Evolutionary conservation across 2,888 invertebrate genomes (phyloP).

Genomic region (Ligdia adustata): DNA sequence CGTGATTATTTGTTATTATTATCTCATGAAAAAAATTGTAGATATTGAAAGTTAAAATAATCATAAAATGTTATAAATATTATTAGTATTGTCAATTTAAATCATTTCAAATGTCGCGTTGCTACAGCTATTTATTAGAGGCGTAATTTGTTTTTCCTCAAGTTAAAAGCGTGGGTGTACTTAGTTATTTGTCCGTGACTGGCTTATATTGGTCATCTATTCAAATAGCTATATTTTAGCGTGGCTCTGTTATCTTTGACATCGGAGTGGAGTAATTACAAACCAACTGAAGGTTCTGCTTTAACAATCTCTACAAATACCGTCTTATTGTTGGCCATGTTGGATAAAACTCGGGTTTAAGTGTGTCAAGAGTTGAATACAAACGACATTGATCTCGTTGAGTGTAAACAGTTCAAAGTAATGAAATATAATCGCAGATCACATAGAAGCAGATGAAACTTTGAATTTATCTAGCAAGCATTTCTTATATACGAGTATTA

Average conservation of each 20-base stretch:
- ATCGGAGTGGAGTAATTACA: conserved; percentile 15
- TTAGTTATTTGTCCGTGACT: conserved; percentile 9
- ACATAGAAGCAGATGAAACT: too few species aligned
- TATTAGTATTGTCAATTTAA: too few species aligned
- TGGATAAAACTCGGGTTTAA: conserved; percentile 6
- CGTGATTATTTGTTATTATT: too few species aligned
- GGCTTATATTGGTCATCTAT: conserved; percentile 7
- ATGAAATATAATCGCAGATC: too few species aligned
- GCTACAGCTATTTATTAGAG: too few species aligned
- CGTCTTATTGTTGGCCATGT: conserved; percentile 7
- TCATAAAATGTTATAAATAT: too few species aligned
- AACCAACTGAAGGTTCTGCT: conserved; percentile 10
- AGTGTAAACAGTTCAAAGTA: conserved; percentile 11
- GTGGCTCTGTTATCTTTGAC: conserved; percentile 17
- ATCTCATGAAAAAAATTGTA: too few species aligned
- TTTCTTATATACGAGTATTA: too few species aligned
- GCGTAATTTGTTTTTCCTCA: neutral
- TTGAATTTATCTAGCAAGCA: too few species aligned
- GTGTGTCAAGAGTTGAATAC: conserved; percentile 20
- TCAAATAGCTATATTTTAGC: conserved; percentile 7
- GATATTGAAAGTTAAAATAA: too few species aligned
- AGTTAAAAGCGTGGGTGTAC: conserved; percentile 2
- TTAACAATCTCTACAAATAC: conserved; percentile 12
- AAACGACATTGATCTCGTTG: conserved; percentile 16
- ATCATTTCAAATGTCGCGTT: too few species aligned